Evolutionary conservation across 2,797 vertebrate genomes (phyloP), one percentile per base, ranked within the genome.

Genomic region (Psittacula derbiana): DNA sequence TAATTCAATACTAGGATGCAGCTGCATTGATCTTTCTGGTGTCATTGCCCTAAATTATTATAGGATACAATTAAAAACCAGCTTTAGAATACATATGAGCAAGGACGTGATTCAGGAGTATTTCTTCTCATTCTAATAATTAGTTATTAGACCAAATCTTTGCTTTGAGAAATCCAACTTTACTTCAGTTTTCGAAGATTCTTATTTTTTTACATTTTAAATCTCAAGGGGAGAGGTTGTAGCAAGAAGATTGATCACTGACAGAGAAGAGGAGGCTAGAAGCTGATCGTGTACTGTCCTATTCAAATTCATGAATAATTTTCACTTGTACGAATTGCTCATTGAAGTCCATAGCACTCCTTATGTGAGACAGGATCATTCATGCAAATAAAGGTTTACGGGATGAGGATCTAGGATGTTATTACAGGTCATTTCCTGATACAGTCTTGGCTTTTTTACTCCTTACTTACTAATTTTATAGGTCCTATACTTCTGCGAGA

Each of bases 261-360:
- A 65, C 53, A 53, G 57, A 76, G 67, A 55, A 60, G 62, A 47
- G 84, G 72, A 78, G 62, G 33, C 69, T 89, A 25, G 69, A 74
- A 80, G 88, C 72, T 86, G 83, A 91, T 91, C 69, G 21, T 53
- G 10, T 41, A 49, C 61, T 83, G 72, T 86, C 5, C 23, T 86
- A 93, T 60, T 93, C 72, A 95, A 92, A 96, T 95, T 80, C 76
- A 92, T 95, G 83, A 94, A 93, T 92, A 92, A 93, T 96, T 86
- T 95, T 95, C 89, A 65, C 49, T 86, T 80, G 49, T 67, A 86
- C 2, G 3, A 91, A 93, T 91, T 86, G 84, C 65, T 81, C 60
- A 12, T 24, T 90, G 90, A 80, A 78, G 76, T 94, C 82, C 41
- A 1, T 58, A 72, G 95, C 61, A 83, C 47, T 67, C 94, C 93